phyloP scores from a whole-genome alignment of 30 jellyfish, hydroid and myxozoan species.

The Hydractinia symbiolongicarpus region DNA sequence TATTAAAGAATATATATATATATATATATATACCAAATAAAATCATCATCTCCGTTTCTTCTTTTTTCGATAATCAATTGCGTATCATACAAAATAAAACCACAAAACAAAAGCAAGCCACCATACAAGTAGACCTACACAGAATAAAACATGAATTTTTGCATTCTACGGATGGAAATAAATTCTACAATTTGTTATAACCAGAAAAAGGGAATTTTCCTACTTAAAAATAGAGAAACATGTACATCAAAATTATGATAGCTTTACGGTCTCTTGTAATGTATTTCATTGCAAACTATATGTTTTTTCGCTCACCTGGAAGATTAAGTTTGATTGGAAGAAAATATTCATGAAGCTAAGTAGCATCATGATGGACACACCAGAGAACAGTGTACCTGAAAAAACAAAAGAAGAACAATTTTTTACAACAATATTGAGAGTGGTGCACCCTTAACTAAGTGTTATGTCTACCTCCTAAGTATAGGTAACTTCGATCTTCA shows the following conservation, averaged over 20 bases:
- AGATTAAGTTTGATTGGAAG: conserved; percentile 60
- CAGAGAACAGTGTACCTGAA: conserved; percentile 65
- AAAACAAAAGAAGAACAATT: background rate
- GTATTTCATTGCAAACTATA: background rate
- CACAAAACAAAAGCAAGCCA: conserved; percentile 88
- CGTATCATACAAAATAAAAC: conserved; percentile 86
- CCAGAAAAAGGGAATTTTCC: background rate
- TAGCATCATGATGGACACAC: conserved; percentile 45
- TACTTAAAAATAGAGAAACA: background rate
- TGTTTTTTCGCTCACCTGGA: conserved; percentile 41
- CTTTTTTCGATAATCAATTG: conserved; percentile 81
- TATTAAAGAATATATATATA: background rate
- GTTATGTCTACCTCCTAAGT: conserved; percentile 70
- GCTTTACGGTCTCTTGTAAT: too few species aligned
- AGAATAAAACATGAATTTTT: background rate
- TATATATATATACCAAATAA: conserved; percentile 60
- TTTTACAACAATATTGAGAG: too few species aligned
- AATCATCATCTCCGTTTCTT: conserved; percentile 88
- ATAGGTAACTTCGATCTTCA: conserved; percentile 76
- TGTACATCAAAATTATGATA: background rate
- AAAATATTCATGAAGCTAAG: conserved; percentile 71
- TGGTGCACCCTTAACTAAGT: too few species aligned
- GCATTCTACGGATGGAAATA: background rate
- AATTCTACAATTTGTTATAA: too few species aligned
- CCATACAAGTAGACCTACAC: conserved; percentile 83